Base-by-base conservation (phyloP, 1,140 invertebrate species). In the Ctenoplectra terminalis region DNA sequence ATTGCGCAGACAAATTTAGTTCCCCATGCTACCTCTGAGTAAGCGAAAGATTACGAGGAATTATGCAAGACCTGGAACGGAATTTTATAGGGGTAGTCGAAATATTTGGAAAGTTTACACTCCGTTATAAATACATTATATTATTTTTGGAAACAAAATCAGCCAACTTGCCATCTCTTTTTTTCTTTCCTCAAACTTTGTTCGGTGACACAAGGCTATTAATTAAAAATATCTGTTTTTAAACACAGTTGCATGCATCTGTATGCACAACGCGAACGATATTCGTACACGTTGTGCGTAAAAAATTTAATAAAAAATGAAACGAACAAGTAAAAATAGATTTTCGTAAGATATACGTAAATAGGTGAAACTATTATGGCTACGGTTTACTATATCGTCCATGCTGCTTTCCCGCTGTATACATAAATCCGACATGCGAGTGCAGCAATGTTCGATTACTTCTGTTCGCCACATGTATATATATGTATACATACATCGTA, bases 41-140 rank as follows among this genome's bases (percentile, higher is more conserved):
- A 76, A 66, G 23, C 61, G n/a, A 29, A n/a, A 76, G 64, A 48
- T 69, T 78, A 70, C 75, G 54, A 43, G 5, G 61, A 69, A 69
- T 78, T 78, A 78, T 70, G 64, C 64, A 78, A 78, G 52, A 61
- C 52, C n/a, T 43, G 50, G 9, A 66, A 40, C 40, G 50, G 9
- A 66, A 40, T 63, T 50, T 50, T n/a, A 17, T 56, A 76, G 29
- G 20, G 31, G 48, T 4, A n/a, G n/a, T n/a, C n/a, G 48, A 66
- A 26, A 40, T 20, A 31, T 52, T 48, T 13, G 4, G 60, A 43
- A 54, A 9, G 37, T 66, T 66, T 61, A 61, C 43, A 37, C 34
- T 1, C n/a, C 20, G 40, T 61, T 43, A 73, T 29, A 26, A 52
- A 60, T 40, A 20, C 15, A n/a, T 54, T 73, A n/a, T 43, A 48